These are phyloP conservation scores for Mormyrus lacerda DNA, from an alignment of 2,113 vertebrate species.

Conservation along the genomic window DNA sequence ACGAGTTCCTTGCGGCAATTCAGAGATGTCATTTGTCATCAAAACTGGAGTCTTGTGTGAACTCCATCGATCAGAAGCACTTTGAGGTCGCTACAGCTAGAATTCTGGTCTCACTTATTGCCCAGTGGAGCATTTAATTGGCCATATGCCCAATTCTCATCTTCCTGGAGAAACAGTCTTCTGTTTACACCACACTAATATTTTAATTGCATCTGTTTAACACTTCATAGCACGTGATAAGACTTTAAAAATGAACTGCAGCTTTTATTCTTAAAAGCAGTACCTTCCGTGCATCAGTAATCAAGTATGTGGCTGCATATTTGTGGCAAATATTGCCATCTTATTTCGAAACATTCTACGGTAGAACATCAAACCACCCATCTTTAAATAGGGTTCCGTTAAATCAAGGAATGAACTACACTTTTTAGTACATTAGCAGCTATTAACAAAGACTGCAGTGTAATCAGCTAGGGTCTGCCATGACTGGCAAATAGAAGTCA, in stretches of 20 bases:
- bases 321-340: background rate
- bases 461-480: background rate
- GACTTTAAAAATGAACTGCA: background rate
- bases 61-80: background rate
- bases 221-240: background rate
- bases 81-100: background rate
- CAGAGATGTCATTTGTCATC: background rate
- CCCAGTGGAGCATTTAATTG: slow-evolving; percentile 4
- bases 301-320: background rate
- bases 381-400: background rate
- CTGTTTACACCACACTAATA: background rate
- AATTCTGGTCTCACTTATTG: background rate
- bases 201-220: slow-evolving; percentile 6
- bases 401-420: background rate
- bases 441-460: background rate
- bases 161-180: background rate
- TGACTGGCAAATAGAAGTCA: background rate
- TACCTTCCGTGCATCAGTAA: background rate
- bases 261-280: background rate
- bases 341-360: background rate
- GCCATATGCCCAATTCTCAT: background rate
- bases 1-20: background rate
- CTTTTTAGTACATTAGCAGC: background rate
- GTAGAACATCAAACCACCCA: background rate
- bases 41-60: background rate